Evolutionary conservation across 2,797 vertebrate species (phyloP).

Genomic region (Melopsittacus undulatus): DNA sequence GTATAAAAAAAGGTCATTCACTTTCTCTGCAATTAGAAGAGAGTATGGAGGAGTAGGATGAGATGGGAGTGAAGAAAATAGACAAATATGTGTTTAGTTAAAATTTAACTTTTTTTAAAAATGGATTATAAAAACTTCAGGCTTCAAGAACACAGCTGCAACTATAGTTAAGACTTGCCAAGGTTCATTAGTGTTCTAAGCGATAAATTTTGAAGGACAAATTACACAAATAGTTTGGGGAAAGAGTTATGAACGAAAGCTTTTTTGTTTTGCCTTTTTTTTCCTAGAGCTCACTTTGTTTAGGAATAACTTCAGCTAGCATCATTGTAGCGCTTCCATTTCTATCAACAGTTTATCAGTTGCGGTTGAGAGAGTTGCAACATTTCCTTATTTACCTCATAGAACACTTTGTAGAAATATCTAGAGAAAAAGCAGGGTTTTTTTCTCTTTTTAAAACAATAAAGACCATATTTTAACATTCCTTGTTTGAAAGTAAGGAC

Average conservation of each 20-base stretch:
- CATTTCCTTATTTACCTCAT: constrained; percentile 60
- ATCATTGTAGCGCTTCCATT: constrained; percentile 72
- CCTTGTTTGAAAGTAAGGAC: not conserved
- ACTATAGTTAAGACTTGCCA: constrained; percentile 81
- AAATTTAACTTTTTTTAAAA: constrained; percentile 29
- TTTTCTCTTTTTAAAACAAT: not conserved
- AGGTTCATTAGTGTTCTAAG: constrained; percentile 83
- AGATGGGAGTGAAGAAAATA: not conserved
- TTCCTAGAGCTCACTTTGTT: constrained; percentile 70
- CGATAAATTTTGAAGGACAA: constrained; percentile 84
- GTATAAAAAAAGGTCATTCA: constrained; percentile 66
- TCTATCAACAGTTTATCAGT: constrained; percentile 75
- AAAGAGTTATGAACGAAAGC: constrained; percentile 60
- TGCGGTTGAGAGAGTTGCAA: constrained; percentile 70
- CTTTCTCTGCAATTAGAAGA: constrained; percentile 52
- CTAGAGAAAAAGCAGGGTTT: constrained; percentile 16
- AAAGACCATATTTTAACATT: not conserved
- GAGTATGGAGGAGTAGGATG: not conserved
- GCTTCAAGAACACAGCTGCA: constrained; percentile 79
- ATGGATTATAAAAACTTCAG: constrained; percentile 75
- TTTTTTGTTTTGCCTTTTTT: constrained; percentile 41
- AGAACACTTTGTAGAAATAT: constrained; percentile 12
- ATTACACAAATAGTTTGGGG: constrained; percentile 77
- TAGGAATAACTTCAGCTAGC: constrained; percentile 74
- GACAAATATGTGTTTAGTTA: constrained; percentile 33